These are phyloP conservation scores for Pandion haliaetus DNA, from an alignment of 2,113 vertebrate genomes.

Conservation along the genomic window DNA sequence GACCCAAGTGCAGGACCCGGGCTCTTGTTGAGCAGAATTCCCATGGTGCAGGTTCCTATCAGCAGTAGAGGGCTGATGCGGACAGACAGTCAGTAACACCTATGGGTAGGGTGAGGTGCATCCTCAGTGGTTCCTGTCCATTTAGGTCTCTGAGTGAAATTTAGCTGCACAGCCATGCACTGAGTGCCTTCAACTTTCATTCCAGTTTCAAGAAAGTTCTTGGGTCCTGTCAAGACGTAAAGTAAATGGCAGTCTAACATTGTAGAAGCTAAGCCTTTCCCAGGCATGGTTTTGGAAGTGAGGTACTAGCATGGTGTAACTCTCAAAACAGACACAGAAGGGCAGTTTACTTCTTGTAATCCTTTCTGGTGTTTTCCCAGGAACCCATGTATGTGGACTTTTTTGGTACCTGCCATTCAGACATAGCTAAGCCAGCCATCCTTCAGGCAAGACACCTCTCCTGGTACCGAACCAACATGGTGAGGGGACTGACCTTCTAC, in stretches of 20 bases:
- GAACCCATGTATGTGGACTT: slow-evolving; percentile 87
- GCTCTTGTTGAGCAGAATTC: background rate
- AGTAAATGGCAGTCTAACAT: background rate
- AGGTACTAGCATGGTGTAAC: background rate
- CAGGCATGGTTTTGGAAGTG: background rate
- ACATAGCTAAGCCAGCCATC: slow-evolving; percentile 73
- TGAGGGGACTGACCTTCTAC: slow-evolving; percentile 75
- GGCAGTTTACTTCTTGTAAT: background rate
- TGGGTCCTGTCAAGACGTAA: background rate
- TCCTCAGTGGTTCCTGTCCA: background rate
- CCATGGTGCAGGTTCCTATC: background rate
- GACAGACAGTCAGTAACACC: background rate
- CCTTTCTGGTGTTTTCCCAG: slow-evolving; percentile 60
- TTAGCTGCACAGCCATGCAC: background rate
- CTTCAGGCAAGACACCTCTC: slow-evolving; percentile 81
- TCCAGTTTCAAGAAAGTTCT: background rate
- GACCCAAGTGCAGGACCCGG: background rate
- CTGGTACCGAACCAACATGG: slow-evolving; percentile 73
- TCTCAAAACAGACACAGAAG: background rate
- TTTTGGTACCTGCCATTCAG: slow-evolving; percentile 90
- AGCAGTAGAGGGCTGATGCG: background rate
- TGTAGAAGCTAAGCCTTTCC: background rate
- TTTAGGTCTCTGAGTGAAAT: background rate
- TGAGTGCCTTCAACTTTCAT: background rate
- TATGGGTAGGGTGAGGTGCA: background rate